Base-by-base conservation (phyloP, 2,797 vertebrate genomes). In the Chelon labrosus region DNA sequence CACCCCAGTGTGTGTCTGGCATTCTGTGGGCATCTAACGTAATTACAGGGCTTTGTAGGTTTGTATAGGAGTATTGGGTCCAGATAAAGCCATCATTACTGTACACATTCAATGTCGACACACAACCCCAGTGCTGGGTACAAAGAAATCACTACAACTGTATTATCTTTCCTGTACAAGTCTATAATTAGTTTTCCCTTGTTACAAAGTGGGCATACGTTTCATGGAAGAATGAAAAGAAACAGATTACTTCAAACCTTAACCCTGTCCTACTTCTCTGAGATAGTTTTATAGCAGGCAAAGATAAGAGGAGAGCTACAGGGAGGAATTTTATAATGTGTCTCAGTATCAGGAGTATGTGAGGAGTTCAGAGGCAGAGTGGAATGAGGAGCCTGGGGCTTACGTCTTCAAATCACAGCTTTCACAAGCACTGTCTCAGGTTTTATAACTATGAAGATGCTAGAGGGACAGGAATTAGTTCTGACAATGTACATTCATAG, bases 171-270 rank as follows among this genome's bases (percentile, higher is more conserved):
- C 75, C 82, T 78, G 83, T 91, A 91, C 89, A 90, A 85, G 88
- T 84, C 87, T 93, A 86, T 92, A 92, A 94, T 94, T 92, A 94
- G 86, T 89, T 89, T 89, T 66, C 83, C 74, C 82, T 89, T 91
- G 85, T 91, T 92, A 83, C 71, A 83, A 87, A 91, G 76, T 83
- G 78, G 84, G 86, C 88, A 90, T 91, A 89, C 91, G 91, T 90
- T 93, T 91, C 87, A 88, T 83, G 80, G 80, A 85, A 83, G 77
- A 90, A 91, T 89, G 79, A 91, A 91, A 92, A 89, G 79, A 91
- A 85, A 89, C 62, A 79, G 80, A 93, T 92, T 92, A 90, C 75
- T 87, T 85, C 85, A 88, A 91, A 92, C 82, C 78, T 87, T 75
- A 87, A 86, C 85, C 77, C 83, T 81, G 84, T 91, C 82, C 88